Conservation (phyloP, 2,888 invertebrate species). For the Habroteleia sp. region DNA sequence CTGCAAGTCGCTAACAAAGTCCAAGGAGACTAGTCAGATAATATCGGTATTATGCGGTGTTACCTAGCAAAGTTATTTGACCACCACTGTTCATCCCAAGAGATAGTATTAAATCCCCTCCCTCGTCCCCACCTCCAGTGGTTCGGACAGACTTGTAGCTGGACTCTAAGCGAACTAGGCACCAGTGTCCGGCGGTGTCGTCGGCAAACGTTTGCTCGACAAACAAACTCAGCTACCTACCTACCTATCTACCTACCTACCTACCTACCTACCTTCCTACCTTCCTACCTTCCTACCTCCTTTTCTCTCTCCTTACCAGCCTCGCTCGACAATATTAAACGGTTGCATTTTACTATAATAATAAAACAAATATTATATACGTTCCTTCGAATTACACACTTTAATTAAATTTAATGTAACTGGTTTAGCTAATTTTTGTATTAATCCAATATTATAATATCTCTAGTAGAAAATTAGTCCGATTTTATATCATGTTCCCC, state of each 20-base stretch:
- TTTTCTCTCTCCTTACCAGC: conserved; percentile 28
- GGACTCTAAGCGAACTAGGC: conserved; percentile 75
- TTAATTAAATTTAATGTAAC: no score
- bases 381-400: no score
- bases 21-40: conserved; percentile 68
- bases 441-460: no score
- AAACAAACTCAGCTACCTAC: conserved; percentile 79
- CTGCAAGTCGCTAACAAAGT: conserved; percentile 65
- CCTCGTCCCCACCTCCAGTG: conserved; percentile 70
- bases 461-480: no score
- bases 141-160: conserved; percentile 77
- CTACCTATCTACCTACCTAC: conserved; percentile 49
- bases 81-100: conserved; percentile 79
- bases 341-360: conserved; percentile 76
- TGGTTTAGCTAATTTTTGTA: no score
- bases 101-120: conserved; percentile 79
- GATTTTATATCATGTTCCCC: no score
- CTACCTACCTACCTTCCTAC: conserved; percentile 24
- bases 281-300: conserved; percentile 26
- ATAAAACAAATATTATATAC: conserved; percentile 75
- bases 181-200: conserved; percentile 81
- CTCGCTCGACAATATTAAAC: conserved; percentile 62
- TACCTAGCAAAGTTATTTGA: conserved; percentile 79
- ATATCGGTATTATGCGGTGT: conserved; percentile 74
- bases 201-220: conserved; percentile 81